Evolutionary conservation across 2,888 invertebrate species (phyloP), one percentile per base, ranked within the genome.

Genomic region (Endotricha flammealis): DNA sequence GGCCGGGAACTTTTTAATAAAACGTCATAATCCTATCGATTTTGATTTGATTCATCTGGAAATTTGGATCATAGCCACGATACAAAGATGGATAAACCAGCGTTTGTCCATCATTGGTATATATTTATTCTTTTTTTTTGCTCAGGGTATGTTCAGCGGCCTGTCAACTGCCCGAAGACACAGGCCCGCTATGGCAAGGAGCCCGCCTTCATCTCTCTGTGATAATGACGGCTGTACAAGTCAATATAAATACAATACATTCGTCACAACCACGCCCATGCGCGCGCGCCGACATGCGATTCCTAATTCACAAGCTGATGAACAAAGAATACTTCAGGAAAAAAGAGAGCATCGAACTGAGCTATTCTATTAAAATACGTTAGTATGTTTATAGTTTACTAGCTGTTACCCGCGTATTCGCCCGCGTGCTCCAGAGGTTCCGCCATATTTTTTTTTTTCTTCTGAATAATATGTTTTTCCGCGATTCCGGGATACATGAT

Each of bases 121-220:
- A 23, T 23, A 6, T 23, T 25, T 25, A 3, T 6, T 10, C 12
- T 20, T 12, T 29, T 7, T n/a, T 27, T 25, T 10, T 20, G 20
- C 29, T 8, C 56, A 83, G 85, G 37, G 81, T 83, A 1, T 83
- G 81, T 36, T 62, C 72, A 1, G 85, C 83, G 0, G 83, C 81
- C 1, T 73, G 75, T 20, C 82, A 83, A 36, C 47, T 82, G 52
- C 74, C 72, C 0, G 46, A 54, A 0, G 69, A 74, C 23, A 25
- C 38, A 0, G 73, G 73, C 0, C 49, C 64, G 0, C 46, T 82
- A 6, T 73, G 68, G 68, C 60, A 62, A 9, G 72, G 61, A 1
- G 64, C 78, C 0, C 68, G 70, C 0, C 41, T 69, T 0, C 67
- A 73, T 42, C 8, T 66, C 0, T 53, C 71, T 0, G 43, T 59